Conservation (phyloP, 2,888 invertebrate genomes). For the Lycocerus yunnanus region DNA sequence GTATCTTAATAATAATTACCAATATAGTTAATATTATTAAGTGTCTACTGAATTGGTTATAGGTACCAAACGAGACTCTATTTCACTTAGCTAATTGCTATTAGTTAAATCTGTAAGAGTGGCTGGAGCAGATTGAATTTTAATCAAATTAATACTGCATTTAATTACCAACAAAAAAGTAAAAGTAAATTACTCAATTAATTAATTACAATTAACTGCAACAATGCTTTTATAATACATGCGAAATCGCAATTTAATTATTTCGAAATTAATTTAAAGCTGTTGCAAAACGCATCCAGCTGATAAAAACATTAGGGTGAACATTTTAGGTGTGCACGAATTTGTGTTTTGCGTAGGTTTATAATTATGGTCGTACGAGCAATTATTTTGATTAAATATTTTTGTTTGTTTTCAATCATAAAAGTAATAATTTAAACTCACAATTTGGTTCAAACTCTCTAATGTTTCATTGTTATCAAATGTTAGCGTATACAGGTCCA, state of each 20-base stretch:
- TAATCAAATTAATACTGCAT: neutral
- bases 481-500: constrained; percentile 84
- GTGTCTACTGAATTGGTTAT: neutral
- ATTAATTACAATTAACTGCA: neutral
- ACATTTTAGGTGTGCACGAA: neutral
- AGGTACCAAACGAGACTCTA: neutral
- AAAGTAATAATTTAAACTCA: constrained; percentile 55
- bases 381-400: neutral
- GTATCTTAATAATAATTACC: neutral
- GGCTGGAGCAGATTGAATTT: neutral
- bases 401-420: neutral
- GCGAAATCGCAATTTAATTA: neutral
- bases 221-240: neutral
- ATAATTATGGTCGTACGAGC: neutral
- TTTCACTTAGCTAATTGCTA: neutral
- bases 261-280: neutral
- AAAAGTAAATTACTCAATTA: neutral
- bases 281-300: neutral
- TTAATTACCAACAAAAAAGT: neutral
- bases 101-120: neutral
- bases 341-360: neutral
- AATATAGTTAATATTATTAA: neutral
- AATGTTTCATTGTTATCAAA: constrained; percentile 82
- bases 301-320: neutral
- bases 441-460: constrained; percentile 70